Evolutionary conservation across 2,797 vertebrate genomes (phyloP).

Genomic region (Nannoperca australis): DNA sequence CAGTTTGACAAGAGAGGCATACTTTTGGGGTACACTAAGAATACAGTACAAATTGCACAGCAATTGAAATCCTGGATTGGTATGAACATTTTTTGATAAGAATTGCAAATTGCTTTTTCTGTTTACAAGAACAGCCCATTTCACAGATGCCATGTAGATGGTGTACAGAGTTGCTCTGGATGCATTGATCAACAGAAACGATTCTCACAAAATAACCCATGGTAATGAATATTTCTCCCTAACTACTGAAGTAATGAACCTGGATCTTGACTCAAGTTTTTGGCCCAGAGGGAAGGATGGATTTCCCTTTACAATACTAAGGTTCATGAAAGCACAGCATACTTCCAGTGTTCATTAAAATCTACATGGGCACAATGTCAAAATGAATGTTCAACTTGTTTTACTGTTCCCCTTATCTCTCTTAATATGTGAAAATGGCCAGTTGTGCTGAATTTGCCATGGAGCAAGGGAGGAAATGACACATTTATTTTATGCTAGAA

Average conservation of each 20-base stretch:
- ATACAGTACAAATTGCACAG: neutral
- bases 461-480: constrained; percentile 43
- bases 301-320: constrained; percentile 15
- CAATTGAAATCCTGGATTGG: neutral
- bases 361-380: constrained; percentile 4
- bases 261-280: neutral
- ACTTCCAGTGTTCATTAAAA: constrained; percentile 23
- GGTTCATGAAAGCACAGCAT: neutral
- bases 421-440: constrained; percentile 8
- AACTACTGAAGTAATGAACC: constrained; percentile 11
- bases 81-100: neutral
- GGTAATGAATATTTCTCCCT: neutral
- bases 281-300: constrained; percentile 19
- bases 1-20: neutral
- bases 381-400: constrained; percentile 22
- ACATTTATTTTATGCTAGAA: constrained; percentile 50
- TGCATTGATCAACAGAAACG: neutral
- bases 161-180: neutral
- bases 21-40: neutral
- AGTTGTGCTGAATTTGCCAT: constrained; percentile 20
- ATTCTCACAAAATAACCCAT: neutral
- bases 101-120: neutral
- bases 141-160: neutral
- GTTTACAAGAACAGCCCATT: neutral
- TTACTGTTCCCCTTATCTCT: constrained; percentile 36